Percentiles rank a stretch among this genome's conserved stretches.
These are phyloP conservation scores for Periophthalmus modestus DNA, from an alignment of 2,113 vertebrate species.

Conservation along the genomic window DNA sequence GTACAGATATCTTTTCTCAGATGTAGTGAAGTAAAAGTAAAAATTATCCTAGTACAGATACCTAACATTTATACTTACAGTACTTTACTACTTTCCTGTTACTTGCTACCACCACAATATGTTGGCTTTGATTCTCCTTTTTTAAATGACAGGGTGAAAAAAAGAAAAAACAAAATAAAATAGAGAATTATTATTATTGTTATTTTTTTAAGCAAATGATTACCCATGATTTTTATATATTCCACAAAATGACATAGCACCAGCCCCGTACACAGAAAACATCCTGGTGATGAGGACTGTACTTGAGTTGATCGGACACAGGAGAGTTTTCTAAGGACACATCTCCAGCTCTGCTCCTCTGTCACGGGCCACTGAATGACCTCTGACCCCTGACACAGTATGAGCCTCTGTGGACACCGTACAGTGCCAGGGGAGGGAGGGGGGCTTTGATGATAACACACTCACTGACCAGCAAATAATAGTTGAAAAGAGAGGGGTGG, in stretches of 20 bases:
- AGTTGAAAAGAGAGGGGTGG: neutral
- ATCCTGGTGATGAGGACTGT: neutral
- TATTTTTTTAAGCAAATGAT: neutral
- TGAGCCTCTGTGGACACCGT: conserved; percentile 3
- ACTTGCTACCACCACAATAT: no score
- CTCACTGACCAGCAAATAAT: conserved; percentile 2
- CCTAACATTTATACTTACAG: no score
- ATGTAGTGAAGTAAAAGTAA: no score
- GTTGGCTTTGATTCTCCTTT: no score
- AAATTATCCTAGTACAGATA: no score
- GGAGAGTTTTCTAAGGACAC: conserved; percentile 11
- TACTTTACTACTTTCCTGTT: no score
- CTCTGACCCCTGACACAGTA: conserved; percentile 12
- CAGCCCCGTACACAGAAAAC: no score
- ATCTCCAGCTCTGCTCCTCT: neutral
- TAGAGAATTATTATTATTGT: no score
- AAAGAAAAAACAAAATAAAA: no score
- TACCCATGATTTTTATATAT: neutral
- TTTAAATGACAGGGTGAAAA: no score
- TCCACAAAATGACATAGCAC: neutral
- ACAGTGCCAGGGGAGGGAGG: neutral
- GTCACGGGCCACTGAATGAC: conserved; percentile 31
- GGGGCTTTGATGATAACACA: conserved; percentile 18
- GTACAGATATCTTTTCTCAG: no score
- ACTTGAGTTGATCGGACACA: conserved; percentile 14